Evolutionary conservation across 1,140 invertebrate genomes (phyloP).

Genomic region (Zaprionus capensis): DNA sequence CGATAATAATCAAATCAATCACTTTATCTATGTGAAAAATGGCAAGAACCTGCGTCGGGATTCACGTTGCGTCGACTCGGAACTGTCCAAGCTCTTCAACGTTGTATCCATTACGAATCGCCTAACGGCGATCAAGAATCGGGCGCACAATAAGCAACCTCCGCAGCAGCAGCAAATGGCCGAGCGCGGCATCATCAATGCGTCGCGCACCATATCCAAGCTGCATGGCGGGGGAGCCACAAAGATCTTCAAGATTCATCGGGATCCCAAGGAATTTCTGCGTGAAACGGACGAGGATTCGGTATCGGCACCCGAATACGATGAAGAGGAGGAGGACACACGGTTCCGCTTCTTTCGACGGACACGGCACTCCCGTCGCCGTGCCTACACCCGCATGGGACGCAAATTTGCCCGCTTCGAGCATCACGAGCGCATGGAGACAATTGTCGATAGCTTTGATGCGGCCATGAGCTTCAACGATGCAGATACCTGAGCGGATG

Average conservation of each 20-base stretch:
- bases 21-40: constrained; percentile 80
- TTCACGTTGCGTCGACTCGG: constrained; percentile 73
- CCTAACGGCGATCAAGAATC: constrained; percentile 61
- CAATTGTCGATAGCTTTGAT: constrained; percentile 79
- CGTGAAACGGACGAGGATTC: constrained; percentile 80
- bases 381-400: constrained; percentile 49
- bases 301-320: constrained; percentile 81
- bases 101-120: constrained; percentile 78
- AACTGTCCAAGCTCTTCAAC: constrained; percentile 78
- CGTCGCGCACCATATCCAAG: constrained; percentile 78
- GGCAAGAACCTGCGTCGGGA: constrained; percentile 79
- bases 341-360: constrained; percentile 68
- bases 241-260: constrained; percentile 80
- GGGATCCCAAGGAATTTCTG: constrained; percentile 76
- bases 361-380: constrained; percentile 51
- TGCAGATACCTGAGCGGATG: constrained; percentile 69
- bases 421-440: constrained; percentile 79
- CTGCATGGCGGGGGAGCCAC: constrained; percentile 53
- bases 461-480: constrained; percentile 81
- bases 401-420: constrained; percentile 75
- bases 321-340: constrained; percentile 75
- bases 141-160: constrained; percentile 40
- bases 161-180: constrained; percentile 33
- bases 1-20: constrained; percentile 73
- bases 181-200: constrained; percentile 71